Evolutionary conservation across 2,113 vertebrate genomes (phyloP).

Genomic region (Brachyistius frenatus): DNA sequence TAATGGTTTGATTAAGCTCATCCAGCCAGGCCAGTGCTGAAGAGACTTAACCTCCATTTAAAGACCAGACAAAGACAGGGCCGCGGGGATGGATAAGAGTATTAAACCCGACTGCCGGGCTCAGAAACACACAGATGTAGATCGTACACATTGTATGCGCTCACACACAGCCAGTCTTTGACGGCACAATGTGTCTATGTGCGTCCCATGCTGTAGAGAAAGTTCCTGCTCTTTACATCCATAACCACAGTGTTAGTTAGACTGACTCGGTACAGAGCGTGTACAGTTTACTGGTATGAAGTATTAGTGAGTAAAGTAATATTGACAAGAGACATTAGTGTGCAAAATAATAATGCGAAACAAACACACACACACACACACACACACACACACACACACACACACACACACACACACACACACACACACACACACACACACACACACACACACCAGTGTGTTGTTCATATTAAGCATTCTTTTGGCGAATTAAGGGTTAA

Average conservation of each 20-base stretch:
- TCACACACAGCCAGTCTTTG: slow-evolving; percentile 30
- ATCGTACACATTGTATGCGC: slow-evolving; percentile 32
- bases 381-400: too few relatives aligned
- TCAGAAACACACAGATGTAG: slow-evolving; percentile 65
- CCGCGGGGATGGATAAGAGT: slow-evolving; percentile 78
- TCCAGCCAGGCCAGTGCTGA: slow-evolving; percentile 81
- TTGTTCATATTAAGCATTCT: slow-evolving; percentile 29
- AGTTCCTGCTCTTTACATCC: background rate
- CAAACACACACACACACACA: too few relatives aligned
- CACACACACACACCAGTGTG: slow-evolving; percentile 22
- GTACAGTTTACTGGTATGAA: background rate
- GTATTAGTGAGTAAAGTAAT: slow-evolving; percentile 20
- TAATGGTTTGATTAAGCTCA: slow-evolving; percentile 86
- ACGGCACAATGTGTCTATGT: slow-evolving; percentile 3
- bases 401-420: too few relatives aligned
- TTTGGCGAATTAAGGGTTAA: slow-evolving; percentile 73
- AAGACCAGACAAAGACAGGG: slow-evolving; percentile 86
- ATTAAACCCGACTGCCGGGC: slow-evolving; percentile 78
- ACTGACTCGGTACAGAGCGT: background rate
- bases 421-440: background rate
- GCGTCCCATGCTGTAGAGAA: slow-evolving; percentile 4
- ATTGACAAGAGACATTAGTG: slow-evolving; percentile 23
- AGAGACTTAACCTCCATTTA: slow-evolving; percentile 89
- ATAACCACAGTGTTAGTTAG: background rate
- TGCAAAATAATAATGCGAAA: background rate